Base-by-base conservation (phyloP, 2,113 vertebrate species). In the Ictidomys tridecemlineatus region DNA sequence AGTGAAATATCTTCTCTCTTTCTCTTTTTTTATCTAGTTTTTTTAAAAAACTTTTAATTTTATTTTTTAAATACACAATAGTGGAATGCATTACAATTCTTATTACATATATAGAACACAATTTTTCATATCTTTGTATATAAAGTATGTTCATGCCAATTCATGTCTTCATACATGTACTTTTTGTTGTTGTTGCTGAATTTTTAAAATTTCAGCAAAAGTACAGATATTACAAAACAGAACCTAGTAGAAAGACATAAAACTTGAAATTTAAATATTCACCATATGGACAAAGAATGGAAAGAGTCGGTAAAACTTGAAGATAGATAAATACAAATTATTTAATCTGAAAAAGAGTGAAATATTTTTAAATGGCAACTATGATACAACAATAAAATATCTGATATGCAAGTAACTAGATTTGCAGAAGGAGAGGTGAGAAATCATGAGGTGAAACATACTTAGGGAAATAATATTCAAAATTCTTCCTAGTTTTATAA, bases 181-280 rank as follows among this genome's bases (percentile, higher is more conserved):
- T 45, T 45, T 45, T 42, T 42, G 39, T 42, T 42, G 39, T 42
- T 42, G 39, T 42, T 45, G 45, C 9, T 58, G 28, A 58, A 32
- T 48, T 78, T 83, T 63, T 32, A 4, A 61, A 96, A 89, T 58
- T 30, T 94, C 53, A 77, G n/a, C n/a, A 95, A 70, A 76, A 51
- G 13, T 72, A 39, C 45, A 80, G 37, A 86, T 58, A 58, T 42
- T 76, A 34, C 1, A 89, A 88, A 91, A 74, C 5, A 74, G n/a
- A 87, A 90, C 7, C 8, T 92, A 42, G 8, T 20, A 67, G 89
- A 83, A 92, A 82, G 92, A 37, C 51, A 83, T 1, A 95, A 16
- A 73, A 39, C 65, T 11, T 67, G n/a, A 73, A 85, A 56, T 34
- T 82, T 58, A 16, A 22, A 92, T 85, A 67, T 65, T 85, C 32